Evolutionary conservation across 2,797 vertebrate species (phyloP).

Genomic region (Myiothlypis chrysogaster): DNA sequence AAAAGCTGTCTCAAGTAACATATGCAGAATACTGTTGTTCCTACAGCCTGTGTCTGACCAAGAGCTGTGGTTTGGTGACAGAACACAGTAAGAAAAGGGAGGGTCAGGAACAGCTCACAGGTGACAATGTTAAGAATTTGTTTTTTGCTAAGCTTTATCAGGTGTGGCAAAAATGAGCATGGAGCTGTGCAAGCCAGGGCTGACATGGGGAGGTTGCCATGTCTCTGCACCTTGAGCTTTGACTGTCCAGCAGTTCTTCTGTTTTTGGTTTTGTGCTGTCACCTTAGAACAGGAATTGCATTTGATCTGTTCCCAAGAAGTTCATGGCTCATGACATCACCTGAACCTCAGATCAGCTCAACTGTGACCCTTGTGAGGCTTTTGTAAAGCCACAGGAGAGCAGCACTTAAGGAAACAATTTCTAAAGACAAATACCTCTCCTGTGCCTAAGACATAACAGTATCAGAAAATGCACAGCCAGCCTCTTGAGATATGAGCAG

Average conservation of each 20-base stretch:
- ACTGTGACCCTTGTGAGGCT: neutral
- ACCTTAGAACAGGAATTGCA: neutral
- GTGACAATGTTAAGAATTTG: neutral
- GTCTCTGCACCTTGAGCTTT: neutral
- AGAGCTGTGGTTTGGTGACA: neutral
- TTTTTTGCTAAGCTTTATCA: neutral
- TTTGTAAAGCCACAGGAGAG: neutral
- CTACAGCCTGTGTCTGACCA: neutral
- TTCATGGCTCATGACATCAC: neutral
- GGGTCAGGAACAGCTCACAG: neutral
- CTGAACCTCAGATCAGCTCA: neutral
- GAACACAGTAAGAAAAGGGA: neutral
- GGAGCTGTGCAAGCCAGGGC: neutral
- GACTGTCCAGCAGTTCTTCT: neutral
- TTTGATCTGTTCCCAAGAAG: neutral
- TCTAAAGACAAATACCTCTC: slow-evolving; percentile 7
- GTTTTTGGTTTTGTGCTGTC: neutral
- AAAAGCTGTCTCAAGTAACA: neutral
- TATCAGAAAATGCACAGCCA: slow-evolving; percentile 13
- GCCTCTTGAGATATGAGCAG: neutral
- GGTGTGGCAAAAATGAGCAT: neutral
- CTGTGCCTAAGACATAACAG: neutral
- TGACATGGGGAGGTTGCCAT: neutral
- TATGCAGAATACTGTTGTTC: neutral
- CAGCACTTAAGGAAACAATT: neutral